phyloP scores from a whole-genome alignment of 2,113 vertebrate genomes.

The Tupaia chinensis region DNA sequence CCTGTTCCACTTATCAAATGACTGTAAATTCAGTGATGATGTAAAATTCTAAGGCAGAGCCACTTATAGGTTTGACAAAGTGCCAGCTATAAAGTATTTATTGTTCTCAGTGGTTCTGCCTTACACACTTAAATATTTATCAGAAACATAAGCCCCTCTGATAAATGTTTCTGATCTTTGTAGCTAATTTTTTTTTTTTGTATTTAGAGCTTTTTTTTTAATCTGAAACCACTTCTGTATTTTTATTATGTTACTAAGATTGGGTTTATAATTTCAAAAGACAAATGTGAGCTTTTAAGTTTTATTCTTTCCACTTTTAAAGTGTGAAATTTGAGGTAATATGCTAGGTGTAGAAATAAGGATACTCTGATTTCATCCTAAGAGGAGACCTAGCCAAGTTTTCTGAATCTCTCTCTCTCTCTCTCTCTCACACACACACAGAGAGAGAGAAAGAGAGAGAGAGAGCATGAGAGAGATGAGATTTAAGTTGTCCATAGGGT shows the following conservation, averaged over 20 bases:
- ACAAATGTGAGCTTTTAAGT: conserved; percentile 34
- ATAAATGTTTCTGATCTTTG: conserved; percentile 89
- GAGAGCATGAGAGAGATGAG: background rate
- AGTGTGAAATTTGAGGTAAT: conserved; percentile 15
- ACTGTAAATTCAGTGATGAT: conserved; percentile 95
- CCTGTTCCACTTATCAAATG: conserved; percentile 95
- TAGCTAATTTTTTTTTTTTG: conserved; percentile 78
- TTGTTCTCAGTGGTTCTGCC: conserved; percentile 90
- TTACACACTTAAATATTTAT: conserved; percentile 92
- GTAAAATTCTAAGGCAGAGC: conserved; percentile 93
- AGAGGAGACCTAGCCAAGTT: background rate
- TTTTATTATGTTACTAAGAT: conserved; percentile 78
- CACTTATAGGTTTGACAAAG: conserved; percentile 96
- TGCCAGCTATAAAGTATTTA: conserved; percentile 96
- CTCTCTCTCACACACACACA: too few species aligned
- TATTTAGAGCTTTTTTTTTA: conserved; percentile 81
- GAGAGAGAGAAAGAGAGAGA: too few species aligned
- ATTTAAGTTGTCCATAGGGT: background rate
- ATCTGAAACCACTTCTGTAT: conserved; percentile 67
- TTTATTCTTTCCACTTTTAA: conserved; percentile 54
- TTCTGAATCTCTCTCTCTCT: background rate
- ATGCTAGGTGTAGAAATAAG: background rate
- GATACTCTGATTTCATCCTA: conserved; percentile 3
- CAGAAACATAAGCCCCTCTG: conserved; percentile 90
- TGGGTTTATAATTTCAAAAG: conserved; percentile 60